A percentile compares a stretch with the other conserved stretches of the same genome.
phyloP scores from a whole-genome alignment of 2,797 vertebrate species.

The Uromys caudimaculatus region DNA sequence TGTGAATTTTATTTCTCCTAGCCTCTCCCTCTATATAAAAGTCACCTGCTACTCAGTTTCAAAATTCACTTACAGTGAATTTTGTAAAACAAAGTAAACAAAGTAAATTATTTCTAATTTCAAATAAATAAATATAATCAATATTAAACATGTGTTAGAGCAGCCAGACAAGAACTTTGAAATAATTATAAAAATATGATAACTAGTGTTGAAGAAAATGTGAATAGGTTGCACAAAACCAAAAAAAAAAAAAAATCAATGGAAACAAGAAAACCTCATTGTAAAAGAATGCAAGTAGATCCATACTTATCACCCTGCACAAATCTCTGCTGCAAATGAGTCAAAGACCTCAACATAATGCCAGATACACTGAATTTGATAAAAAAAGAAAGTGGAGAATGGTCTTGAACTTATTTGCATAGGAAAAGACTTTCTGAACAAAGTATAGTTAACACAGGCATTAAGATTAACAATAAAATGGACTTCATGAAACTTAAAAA shows the following conservation, averaged over 20 bases:
- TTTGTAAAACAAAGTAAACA: neutral
- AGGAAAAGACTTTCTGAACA: neutral
- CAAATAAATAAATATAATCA: neutral
- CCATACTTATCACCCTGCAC: neutral
- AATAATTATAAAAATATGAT: neutral
- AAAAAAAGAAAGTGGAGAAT: neutral
- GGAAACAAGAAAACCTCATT: neutral
- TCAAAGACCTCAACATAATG: neutral
- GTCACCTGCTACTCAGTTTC: neutral
- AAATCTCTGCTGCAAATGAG: neutral
- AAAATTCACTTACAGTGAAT: no score
- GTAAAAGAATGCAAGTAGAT: neutral
- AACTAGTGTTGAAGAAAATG: neutral
- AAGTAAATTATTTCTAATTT: neutral
- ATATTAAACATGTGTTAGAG: neutral
- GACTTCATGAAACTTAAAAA: no score
- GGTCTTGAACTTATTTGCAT: neutral
- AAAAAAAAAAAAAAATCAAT: neutral
- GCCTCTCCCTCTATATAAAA: neutral
- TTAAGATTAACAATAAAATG: no score
- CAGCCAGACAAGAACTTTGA: neutral
- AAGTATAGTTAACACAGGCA: neutral
- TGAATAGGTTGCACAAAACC: neutral
- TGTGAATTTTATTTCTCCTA: neutral
- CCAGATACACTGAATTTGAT: neutral